Base-by-base conservation (phyloP, 92 coral and sea anemone species). In the Paragorgia papillata region DNA sequence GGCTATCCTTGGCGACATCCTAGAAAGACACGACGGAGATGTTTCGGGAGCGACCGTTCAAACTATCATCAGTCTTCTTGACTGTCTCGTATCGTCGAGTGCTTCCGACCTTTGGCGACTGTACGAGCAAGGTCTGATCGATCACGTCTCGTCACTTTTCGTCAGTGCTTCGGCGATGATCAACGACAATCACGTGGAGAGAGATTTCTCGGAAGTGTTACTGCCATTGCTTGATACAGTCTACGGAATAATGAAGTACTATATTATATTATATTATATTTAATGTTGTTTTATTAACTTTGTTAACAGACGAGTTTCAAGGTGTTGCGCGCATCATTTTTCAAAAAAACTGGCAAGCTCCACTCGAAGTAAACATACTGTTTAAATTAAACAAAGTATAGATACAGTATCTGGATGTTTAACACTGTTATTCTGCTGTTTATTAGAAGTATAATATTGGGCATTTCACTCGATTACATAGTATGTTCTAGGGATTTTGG, bases 121-220 rank as follows among this genome's bases (percentile, higher is more conserved):
- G 62, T 95, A 84, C 69, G 92, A 91, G 64, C 97, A 95, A 58
- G 99, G 99, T 35, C 83, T 95, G 83, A 85, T 91, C 61, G 99
- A 95, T 84, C 74, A 80, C 63, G 89, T 91, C 73, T 88, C 90
- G 21, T 84, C 91, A 27, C 80, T 95, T 67, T 91, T 95, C 79
- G 90, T 89, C 9, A 93, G 88, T 51, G 81, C 80, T 2, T 80
- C 92, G 17, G 46, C 88, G 19, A 57, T 74, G 57, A 66, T 79
- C 84, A 83, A 85, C 43, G 89, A 86, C 28, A 88, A 80, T n/a
- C 73, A 64, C 19, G 25, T 76, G 19, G 86, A 73, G 33, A 82
- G 60, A 12, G 46, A 76, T 20, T 74, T 75, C 1, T 58, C 76
- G 15, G 88, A 75, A 29, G 29, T 89, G 25, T 46, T 95, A 26